phyloP scores from a whole-genome alignment of 2,797 vertebrate species.

The Acanthurus leucopareius region DNA sequence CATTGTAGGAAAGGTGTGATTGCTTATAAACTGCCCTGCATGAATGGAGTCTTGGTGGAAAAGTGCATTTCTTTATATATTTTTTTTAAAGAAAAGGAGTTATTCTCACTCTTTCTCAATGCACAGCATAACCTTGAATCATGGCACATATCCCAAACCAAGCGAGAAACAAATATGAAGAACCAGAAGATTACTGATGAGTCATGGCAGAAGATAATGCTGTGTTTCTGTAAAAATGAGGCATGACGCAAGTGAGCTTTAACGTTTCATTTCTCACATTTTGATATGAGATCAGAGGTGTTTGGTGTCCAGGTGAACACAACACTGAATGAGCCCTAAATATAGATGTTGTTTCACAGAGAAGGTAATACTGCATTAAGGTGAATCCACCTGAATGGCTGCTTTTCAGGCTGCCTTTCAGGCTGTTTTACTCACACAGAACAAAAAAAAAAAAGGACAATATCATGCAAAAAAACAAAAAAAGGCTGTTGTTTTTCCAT shows the following conservation, averaged over 20 bases:
- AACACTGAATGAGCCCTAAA: conserved; percentile 25
- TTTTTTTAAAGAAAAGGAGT: neutral
- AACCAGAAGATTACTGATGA: conserved; percentile 18
- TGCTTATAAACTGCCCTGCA: neutral
- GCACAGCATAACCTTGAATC: conserved; percentile 22
- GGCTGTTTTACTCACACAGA: conserved; percentile 10
- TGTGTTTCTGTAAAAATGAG: neutral
- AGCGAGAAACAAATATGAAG: conserved; percentile 2
- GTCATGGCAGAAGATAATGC: conserved; percentile 4
- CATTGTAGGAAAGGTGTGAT: conserved; percentile 11
- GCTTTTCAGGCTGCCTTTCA: neutral
- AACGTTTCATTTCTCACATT: neutral
- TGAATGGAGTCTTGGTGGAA: neutral
- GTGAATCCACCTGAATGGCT: conserved; percentile 2
- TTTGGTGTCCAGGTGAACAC: neutral
- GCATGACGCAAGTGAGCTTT: conserved; percentile 6
- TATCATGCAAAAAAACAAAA: too few relatives aligned
- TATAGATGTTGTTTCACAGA: conserved; percentile 16
- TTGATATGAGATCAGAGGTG: neutral
- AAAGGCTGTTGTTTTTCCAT: neutral
- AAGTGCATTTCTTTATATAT: neutral
- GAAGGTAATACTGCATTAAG: conserved; percentile 16
- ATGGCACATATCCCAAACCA: conserved; percentile 6
- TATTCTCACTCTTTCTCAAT: neutral
- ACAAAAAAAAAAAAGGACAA: neutral